Percentiles rank a stretch among this genome's conserved stretches.
These are phyloP conservation scores for Ptiloglossa arizonensis DNA, from an alignment of 1,140 invertebrate species.

Conservation along the genomic window DNA sequence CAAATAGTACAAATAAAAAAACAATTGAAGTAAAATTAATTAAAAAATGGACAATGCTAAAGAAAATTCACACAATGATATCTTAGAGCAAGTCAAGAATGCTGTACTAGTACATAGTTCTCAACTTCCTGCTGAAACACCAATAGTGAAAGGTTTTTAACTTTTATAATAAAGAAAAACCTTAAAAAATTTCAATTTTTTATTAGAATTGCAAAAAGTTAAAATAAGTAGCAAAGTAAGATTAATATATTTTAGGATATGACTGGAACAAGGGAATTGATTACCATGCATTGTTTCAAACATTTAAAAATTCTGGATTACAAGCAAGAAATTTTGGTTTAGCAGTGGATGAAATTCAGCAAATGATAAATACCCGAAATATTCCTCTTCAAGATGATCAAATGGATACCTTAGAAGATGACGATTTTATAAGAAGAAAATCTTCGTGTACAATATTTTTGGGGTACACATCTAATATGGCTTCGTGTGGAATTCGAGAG, in stretches of 20 bases:
- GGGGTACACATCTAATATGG: conserved; percentile 99
- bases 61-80: conserved; percentile 53
- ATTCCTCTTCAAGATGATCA: conserved; percentile 86
- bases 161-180: neutral
- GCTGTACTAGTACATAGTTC: conserved; percentile 87
- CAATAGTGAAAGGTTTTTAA: conserved; percentile 84
- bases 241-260: conserved; percentile 84
- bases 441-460: conserved; percentile 97
- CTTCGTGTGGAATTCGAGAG: conserved; percentile 96
- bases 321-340: conserved; percentile 97
- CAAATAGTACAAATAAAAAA: neutral
- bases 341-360: conserved; percentile 95
- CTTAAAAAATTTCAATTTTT: conserved; percentile 4
- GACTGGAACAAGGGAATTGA: conserved; percentile 97
- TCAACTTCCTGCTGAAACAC: conserved; percentile 84
- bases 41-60: conserved; percentile 2
- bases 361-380: conserved; percentile 91
- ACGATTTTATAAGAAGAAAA: conserved; percentile 90
- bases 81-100: conserved; percentile 79
- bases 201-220: conserved; percentile 6
- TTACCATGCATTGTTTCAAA: conserved; percentile 91
- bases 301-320: conserved; percentile 93
- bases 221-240: conserved; percentile 21
- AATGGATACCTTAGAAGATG: conserved; percentile 87
- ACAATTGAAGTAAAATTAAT: neutral